These are phyloP conservation scores for Tylochromis polylepis DNA, from an alignment of 2,113 vertebrate genomes.

Conservation along the genomic window DNA sequence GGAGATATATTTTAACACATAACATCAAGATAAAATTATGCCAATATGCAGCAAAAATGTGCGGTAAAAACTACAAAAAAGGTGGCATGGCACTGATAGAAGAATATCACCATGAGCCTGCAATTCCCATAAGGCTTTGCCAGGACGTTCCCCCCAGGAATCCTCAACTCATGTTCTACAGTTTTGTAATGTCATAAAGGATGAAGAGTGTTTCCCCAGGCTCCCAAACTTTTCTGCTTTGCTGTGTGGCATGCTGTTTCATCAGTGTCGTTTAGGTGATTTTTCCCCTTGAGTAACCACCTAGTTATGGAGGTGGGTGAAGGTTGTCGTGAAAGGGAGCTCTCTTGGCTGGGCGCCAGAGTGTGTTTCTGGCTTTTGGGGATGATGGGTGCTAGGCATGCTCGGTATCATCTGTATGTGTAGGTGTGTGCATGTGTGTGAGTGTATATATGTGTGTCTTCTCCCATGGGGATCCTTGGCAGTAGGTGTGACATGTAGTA, in stretches of 20 bases:
- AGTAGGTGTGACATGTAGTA: slow-evolving; percentile 71
- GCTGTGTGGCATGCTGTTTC: slow-evolving; percentile 55
- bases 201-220: slow-evolving; percentile 56
- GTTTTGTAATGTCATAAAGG: slow-evolving; percentile 65
- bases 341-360: slow-evolving; percentile 58
- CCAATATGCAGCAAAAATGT: background rate
- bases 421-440: background rate
- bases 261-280: slow-evolving; percentile 64
- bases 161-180: slow-evolving; percentile 33
- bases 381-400: slow-evolving; percentile 54
- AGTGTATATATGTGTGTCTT: slow-evolving; percentile 9
- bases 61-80: background rate
- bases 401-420: slow-evolving; percentile 34
- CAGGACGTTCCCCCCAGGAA: slow-evolving; percentile 9
- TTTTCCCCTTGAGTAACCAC: slow-evolving; percentile 63
- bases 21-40: background rate
- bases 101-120: slow-evolving; percentile 3
- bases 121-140: slow-evolving; percentile 26
- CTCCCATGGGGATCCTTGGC: slow-evolving; percentile 60
- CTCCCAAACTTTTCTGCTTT: slow-evolving; percentile 57
- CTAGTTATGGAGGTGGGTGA: slow-evolving; percentile 61
- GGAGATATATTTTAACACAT: background rate
- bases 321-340: slow-evolving; percentile 64
- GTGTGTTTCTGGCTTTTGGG: slow-evolving; percentile 50
- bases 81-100: background rate